A percentile compares a stretch with the other conserved stretches of the same genome.
These are phyloP conservation scores for Parapsyche elsis DNA, from an alignment of 1,140 invertebrate species.

Conservation along the genomic window DNA sequence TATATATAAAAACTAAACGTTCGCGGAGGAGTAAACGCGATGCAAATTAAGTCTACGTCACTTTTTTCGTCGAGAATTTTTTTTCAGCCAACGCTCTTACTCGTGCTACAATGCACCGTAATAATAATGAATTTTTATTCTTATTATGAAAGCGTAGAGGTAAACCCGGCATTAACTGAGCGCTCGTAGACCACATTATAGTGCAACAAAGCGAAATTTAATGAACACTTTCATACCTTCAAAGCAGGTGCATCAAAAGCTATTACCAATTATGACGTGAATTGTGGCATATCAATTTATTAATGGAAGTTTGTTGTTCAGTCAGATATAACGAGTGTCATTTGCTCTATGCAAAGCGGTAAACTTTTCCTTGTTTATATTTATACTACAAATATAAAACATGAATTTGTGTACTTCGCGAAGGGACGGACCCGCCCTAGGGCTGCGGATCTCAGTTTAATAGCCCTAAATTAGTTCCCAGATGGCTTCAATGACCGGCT, in stretches of 20 bases:
- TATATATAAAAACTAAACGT: not conserved
- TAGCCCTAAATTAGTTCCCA: slow-evolving; percentile 54
- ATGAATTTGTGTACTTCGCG: slow-evolving; percentile 14
- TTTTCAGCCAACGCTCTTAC: not conserved
- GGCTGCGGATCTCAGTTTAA: slow-evolving; percentile 49
- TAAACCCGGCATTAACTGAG: not conserved
- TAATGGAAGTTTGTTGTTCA: too few relatives aligned
- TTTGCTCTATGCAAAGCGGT: not conserved
- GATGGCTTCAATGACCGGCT: slow-evolving; percentile 52
- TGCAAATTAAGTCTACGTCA: not conserved
- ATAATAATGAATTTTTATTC: slow-evolving; percentile 21
- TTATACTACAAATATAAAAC: slow-evolving; percentile 17
- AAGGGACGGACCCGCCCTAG: slow-evolving; percentile 14
- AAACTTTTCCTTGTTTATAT: not conserved
- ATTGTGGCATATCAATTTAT: too few relatives aligned
- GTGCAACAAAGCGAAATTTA: slow-evolving; percentile 16
- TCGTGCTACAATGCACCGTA: not conserved
- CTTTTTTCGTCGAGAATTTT: not conserved
- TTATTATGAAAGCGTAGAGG: slow-evolving; percentile 3
- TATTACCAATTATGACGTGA: too few relatives aligned
- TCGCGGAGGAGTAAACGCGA: not conserved
- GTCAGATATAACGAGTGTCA: too few relatives aligned
- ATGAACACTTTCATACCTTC: not conserved
- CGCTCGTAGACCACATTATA: not conserved
- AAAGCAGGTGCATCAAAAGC: too few relatives aligned